Base-by-base conservation (phyloP, 2,888 invertebrate genomes). In the Hecatera dysodea region DNA sequence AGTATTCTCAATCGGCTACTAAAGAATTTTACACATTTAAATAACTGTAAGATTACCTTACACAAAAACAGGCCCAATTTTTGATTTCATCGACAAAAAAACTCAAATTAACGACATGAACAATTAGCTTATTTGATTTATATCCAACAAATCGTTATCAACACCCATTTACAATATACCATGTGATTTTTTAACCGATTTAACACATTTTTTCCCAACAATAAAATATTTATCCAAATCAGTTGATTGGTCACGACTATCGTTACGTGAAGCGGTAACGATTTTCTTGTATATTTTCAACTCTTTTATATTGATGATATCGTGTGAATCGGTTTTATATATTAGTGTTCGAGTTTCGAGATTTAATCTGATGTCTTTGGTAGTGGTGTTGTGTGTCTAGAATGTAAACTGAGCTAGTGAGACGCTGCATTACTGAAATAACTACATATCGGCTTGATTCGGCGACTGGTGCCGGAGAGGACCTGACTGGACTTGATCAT, bases 351-450 rank as follows among this genome's bases (percentile, higher is more conserved):
- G 81, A 81, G 76, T 77, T 83, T 67, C 60, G 55, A 80, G 75
- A 73, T 76, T 55, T 46, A 61, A 76, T 81, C 74, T 48, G n/a
- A 44, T 53, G 62, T 56, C n/a, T 36, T 24, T 78, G 24, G 80
- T 81, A 75, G 67, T 46, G 75, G 81, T 75, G 62, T 81, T 60
- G 62, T 69, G 55, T 78, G 78, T 76, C 78, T 86, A 80, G 78
- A 81, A 82, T 81, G 80, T 83, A 79, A 80, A 75, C 77, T 75
- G 76, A 85, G 79, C 81, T 85, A 80, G 81, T 86, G 84, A 88
- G 87, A 88, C 84, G 83, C 84, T 87, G 86, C 83, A 87, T 88
- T 88, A 87, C 89, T 88, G 85, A 88, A 90, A 90, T 90, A 90
- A 87, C 87, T 86, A 83, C 83, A 86, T 79, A 82, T 72, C 72